Percentiles rank a stretch among this genome's conserved stretches.
These are phyloP conservation scores for Cygnus atratus DNA, from an alignment of 2,113 vertebrate genomes.

Conservation along the genomic window DNA sequence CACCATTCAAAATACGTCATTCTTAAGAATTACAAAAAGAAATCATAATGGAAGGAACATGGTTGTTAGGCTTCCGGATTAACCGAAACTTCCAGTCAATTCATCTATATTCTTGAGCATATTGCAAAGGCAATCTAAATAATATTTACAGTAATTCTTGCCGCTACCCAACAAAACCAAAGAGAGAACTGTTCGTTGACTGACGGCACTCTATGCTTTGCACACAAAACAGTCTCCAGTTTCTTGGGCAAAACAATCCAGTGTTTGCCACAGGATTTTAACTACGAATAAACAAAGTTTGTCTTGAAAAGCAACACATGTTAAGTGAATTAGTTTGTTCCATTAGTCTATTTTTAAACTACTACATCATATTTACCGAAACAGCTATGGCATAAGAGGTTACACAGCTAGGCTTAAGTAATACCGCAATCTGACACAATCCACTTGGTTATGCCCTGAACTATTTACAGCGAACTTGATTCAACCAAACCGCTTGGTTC, in stretches of 20 bases:
- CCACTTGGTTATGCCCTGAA: conserved; percentile 23
- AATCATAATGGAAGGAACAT: not conserved
- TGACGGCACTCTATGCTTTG: not conserved
- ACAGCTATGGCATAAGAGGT: conserved; percentile 28
- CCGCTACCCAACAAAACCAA: not conserved
- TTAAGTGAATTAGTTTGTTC: conserved; percentile 35
- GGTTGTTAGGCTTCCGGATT: not conserved
- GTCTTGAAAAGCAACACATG: conserved; percentile 35
- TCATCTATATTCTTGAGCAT: not conserved
- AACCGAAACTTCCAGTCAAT: not conserved
- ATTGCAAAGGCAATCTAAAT: conserved; percentile 3
- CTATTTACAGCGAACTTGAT: conserved; percentile 49
- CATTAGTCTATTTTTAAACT: conserved; percentile 46
- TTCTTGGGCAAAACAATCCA: not conserved
- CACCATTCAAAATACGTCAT: conserved; percentile 5
- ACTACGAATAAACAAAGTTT: conserved; percentile 17
- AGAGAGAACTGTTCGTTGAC: not conserved
- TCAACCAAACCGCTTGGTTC: not conserved
- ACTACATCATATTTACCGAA: conserved; percentile 44
- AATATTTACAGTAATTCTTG: conserved; percentile 25
- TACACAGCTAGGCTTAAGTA: conserved; percentile 30
- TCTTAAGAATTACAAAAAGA: not conserved
- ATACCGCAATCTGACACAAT: conserved; percentile 36
- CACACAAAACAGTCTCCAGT: not conserved
- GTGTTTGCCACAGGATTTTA: not conserved